Evolutionary conservation across 2,797 vertebrate genomes (phyloP).

Genomic region (Coccyzus lansbergi): DNA sequence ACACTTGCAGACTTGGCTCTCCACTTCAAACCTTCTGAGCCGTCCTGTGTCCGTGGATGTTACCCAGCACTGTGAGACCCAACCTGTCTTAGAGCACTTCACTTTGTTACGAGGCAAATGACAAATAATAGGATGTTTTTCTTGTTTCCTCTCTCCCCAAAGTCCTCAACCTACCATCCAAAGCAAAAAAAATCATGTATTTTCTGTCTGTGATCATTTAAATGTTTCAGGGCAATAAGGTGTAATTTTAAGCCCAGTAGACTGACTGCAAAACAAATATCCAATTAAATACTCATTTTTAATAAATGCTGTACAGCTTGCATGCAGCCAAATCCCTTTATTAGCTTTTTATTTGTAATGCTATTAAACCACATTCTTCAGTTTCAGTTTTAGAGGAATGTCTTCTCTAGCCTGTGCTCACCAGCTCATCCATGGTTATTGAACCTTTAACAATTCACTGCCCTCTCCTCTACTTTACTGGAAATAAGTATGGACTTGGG

Average conservation of each 20-base stretch:
- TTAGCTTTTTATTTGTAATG: background rate
- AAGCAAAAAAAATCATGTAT: background rate
- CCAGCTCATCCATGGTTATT: background rate
- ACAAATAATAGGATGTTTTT: background rate
- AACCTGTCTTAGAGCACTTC: background rate
- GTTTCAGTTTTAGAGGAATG: background rate
- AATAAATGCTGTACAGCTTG: background rate
- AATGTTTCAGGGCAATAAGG: background rate
- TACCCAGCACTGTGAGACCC: background rate
- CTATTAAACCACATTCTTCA: background rate
- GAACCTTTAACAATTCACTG: background rate
- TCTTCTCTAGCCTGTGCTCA: background rate
- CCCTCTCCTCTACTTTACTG: background rate
- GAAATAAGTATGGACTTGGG: background rate
- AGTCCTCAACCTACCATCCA: background rate
- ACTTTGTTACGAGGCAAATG: background rate
- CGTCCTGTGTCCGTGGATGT: accelerated
- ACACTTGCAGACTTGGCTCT: background rate
- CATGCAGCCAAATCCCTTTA: background rate
- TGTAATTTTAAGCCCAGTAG: background rate
- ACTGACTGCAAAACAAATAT: conserved; percentile 14
- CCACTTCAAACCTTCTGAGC: background rate
- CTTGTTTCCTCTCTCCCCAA: background rate
- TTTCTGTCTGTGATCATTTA: background rate
- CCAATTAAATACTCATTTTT: conserved; percentile 7